phyloP scores from a whole-genome alignment of 2,888 invertebrate species.

The Belgica antarctica region DNA sequence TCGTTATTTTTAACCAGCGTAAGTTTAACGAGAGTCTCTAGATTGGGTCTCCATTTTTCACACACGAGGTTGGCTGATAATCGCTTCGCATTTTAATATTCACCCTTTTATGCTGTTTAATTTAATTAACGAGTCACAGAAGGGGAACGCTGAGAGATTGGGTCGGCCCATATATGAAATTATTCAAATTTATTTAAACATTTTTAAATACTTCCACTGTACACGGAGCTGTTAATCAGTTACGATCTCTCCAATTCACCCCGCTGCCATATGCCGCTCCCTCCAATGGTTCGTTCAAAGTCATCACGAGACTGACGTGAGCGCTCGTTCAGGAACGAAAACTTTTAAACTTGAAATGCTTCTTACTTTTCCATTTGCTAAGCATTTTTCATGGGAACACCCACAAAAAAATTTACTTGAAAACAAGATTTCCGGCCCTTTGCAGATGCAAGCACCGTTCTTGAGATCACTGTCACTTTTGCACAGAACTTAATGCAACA shows the following conservation, averaged over 20 bases:
- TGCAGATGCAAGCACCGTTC: background rate
- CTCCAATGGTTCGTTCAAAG: background rate
- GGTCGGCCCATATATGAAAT: background rate
- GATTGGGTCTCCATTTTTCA: background rate
- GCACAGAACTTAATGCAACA: conserved; percentile 29
- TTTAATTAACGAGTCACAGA: background rate
- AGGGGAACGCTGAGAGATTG: background rate
- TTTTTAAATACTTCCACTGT: background rate
- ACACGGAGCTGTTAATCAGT: background rate
- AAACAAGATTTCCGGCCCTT: conserved; percentile 13
- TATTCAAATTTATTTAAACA: background rate
- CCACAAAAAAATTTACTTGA: background rate
- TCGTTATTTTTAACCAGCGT: background rate
- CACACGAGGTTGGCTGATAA: background rate
- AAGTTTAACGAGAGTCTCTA: too few relatives aligned
- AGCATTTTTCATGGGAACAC: background rate
- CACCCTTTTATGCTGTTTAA: conserved; percentile 9
- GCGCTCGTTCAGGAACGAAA: background rate
- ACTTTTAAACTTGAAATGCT: too few relatives aligned
- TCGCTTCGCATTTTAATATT: conserved; percentile 4
- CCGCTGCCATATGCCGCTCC: background rate
- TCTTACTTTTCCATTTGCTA: background rate
- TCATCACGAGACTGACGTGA: background rate
- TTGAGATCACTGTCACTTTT: conserved; percentile 22
- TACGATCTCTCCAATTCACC: background rate